Conservation (phyloP, 1,140 invertebrate genomes). For the Papilio dardanus region DNA sequence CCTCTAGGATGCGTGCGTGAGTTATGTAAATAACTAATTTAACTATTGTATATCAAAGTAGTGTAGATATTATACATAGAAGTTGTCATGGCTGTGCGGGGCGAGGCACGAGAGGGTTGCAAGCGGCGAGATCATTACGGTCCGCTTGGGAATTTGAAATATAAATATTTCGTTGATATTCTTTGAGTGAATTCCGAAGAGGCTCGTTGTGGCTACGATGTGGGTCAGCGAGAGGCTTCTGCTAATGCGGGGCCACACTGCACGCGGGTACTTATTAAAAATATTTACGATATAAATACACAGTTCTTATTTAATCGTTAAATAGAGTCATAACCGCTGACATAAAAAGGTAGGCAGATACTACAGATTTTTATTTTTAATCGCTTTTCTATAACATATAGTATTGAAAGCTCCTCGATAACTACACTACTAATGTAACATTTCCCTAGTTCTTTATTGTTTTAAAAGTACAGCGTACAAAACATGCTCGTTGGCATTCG, state of each 20-base stretch:
- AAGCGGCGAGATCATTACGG: slow-evolving; percentile 9
- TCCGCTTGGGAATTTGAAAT: slow-evolving; percentile 11
- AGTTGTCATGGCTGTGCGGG: too few relatives aligned
- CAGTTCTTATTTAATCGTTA: background rate
- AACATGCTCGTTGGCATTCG: background rate
- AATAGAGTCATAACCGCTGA: background rate
- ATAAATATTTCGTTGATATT: slow-evolving; percentile 23
- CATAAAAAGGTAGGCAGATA: background rate
- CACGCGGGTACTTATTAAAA: background rate
- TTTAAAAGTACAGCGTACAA: background rate
- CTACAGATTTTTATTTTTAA: background rate
- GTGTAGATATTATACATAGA: too few relatives aligned
- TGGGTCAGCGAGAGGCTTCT: background rate
- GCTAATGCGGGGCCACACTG: background rate
- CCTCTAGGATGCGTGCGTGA: too few relatives aligned
- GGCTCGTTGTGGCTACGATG: slow-evolving; percentile 11
- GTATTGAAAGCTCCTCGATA: too few relatives aligned
- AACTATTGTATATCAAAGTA: too few relatives aligned
- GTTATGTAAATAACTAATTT: too few relatives aligned
- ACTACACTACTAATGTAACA: background rate
- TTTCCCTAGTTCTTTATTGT: background rate
- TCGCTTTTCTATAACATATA: too few relatives aligned
- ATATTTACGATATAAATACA: too few relatives aligned
- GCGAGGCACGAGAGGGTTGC: background rate
- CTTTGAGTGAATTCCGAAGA: slow-evolving; percentile 23